A percentile compares a stretch with the other conserved stretches of the same genome.
Conservation (phyloP, 2,888 invertebrate species). For the Ariolimax columbianus region DNA sequence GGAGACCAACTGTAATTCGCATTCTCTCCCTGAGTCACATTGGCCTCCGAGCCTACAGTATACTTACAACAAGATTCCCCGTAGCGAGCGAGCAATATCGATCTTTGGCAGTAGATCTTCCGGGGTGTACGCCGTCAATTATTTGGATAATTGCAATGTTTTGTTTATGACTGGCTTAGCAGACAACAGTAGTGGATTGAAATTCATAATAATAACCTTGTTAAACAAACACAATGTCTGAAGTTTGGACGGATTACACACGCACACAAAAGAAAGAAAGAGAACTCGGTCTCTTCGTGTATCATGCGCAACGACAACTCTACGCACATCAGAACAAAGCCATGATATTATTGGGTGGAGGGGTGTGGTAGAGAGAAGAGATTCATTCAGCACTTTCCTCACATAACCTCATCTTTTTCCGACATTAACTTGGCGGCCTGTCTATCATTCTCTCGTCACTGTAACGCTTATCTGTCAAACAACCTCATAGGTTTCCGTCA, state of each 20-base stretch:
- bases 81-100: background rate
- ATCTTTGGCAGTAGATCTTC: slow-evolving; percentile 12
- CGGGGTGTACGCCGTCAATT: background rate
- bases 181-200: background rate
- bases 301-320: no score
- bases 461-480: no score
- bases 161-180: background rate
- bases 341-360: no score
- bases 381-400: no score
- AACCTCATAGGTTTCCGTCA: no score
- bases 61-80: background rate
- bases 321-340: no score
- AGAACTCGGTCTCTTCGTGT: no score
- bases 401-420: no score
- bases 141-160: background rate
- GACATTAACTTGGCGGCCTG: no score
- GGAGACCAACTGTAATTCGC: no score
- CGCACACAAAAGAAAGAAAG: background rate
- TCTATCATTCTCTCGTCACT: no score
- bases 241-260: background rate
- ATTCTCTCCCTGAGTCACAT: background rate
- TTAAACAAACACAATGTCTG: background rate
- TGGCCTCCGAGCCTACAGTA: background rate
- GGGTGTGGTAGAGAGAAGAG: no score
- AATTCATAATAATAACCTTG: background rate